Evolutionary conservation across 2,888 invertebrate genomes (phyloP).

Genomic region (Gortyna flavago): DNA sequence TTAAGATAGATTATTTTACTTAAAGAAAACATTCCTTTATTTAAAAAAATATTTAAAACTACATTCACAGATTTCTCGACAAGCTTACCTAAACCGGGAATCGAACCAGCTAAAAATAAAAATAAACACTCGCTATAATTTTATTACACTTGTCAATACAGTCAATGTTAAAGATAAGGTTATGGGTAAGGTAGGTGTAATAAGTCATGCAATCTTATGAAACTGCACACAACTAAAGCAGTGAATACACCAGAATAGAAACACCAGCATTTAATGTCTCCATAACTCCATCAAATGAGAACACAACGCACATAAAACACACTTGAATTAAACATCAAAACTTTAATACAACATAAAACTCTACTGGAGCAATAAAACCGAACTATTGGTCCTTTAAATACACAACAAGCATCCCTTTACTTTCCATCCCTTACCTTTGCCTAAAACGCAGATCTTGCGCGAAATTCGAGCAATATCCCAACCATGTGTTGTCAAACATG

Average conservation of each 20-base stretch:
- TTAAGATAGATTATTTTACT: too few relatives aligned
- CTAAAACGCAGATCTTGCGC: constrained; percentile 32
- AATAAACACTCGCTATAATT: too few relatives aligned
- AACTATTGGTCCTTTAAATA: constrained; percentile 48
- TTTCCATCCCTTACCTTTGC: constrained; percentile 41
- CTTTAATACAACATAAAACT: constrained; percentile 37
- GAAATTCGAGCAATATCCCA: constrained; percentile 47
- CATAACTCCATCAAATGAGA: constrained; percentile 16
- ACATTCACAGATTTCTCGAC: too few relatives aligned
- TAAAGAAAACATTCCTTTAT: too few relatives aligned
- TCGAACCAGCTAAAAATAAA: too few relatives aligned
- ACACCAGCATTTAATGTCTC: constrained; percentile 9
- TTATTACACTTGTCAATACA: too few relatives aligned
- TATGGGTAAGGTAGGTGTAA: too few relatives aligned
- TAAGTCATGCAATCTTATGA: neutral
- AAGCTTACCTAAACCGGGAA: too few relatives aligned
- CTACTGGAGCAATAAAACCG: constrained; percentile 26
- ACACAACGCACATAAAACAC: constrained; percentile 23
- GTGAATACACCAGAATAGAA: neutral
- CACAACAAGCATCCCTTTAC: constrained; percentile 27
- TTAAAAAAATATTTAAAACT: too few relatives aligned
- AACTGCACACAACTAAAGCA: neutral
- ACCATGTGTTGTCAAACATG: constrained; percentile 73
- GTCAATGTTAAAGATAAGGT: too few relatives aligned
- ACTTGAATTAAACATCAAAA: constrained; percentile 41